phyloP scores from a whole-genome alignment of 92 coral and sea anemone genomes.

The Palythoa heliodiscus region DNA sequence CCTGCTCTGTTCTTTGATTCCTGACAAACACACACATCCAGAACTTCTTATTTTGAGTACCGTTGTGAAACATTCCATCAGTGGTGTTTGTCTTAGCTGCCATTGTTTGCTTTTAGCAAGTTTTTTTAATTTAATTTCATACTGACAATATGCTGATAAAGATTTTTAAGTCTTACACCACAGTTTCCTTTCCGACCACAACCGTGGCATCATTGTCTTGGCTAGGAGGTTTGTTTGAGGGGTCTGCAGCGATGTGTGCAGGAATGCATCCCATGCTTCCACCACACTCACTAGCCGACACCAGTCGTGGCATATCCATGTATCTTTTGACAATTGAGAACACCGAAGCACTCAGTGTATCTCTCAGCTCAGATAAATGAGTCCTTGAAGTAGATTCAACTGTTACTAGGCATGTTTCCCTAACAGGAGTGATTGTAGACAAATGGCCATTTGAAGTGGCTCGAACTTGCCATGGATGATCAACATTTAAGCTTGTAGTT shows the following conservation, averaged over 20 bases:
- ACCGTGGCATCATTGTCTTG: conserved; percentile 12
- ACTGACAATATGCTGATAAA: neutral
- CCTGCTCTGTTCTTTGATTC: too few relatives aligned
- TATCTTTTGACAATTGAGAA: conserved; percentile 77
- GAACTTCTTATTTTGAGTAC: too few relatives aligned
- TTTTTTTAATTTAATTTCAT: neutral
- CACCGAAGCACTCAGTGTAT: conserved; percentile 77
- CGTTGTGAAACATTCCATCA: too few relatives aligned
- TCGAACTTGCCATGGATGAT: conserved; percentile 55
- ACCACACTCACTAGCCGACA: conserved; percentile 84
- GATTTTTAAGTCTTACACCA: conserved; percentile 35
- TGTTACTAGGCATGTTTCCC: conserved; percentile 77
- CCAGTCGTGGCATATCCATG: conserved; percentile 78
- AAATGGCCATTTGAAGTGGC: conserved; percentile 56
- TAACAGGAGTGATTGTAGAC: conserved; percentile 50
- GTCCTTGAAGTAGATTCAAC: conserved; percentile 63
- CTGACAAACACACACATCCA: too few relatives aligned
- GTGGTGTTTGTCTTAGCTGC: neutral
- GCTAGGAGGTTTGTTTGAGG: conserved; percentile 44
- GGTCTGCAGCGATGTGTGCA: conserved; percentile 65
- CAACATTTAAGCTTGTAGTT: conserved; percentile 17
- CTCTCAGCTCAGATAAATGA: conserved; percentile 67
- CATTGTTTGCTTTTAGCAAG: neutral
- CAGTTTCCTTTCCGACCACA: conserved; percentile 63
- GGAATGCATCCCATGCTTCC: conserved; percentile 91